Base-by-base conservation (phyloP, 1,140 invertebrate genomes). In the Drosophila sp. region DNA sequence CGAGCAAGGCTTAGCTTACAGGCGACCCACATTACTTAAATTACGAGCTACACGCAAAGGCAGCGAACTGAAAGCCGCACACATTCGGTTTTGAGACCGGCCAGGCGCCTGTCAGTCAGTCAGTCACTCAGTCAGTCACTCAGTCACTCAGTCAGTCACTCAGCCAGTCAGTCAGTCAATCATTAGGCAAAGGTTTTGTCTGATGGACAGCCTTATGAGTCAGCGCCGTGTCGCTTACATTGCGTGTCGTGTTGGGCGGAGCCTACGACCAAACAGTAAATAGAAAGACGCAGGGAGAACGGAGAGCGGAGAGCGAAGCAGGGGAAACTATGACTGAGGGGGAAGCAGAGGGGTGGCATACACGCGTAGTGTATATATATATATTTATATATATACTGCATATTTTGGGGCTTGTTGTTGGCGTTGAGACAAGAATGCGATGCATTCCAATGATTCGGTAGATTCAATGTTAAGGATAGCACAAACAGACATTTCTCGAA, bases 11-110 rank as follows among this genome's bases (percentile, higher is more conserved):
- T 43, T 62, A 62, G 48, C 53, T 59, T 67, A 65, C 65, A 50
- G 56, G 71, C 77, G 84, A 89, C 84, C 83, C 84, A 89, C 66
- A 80, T 89, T 76, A 75, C 80, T 82, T 90, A 89, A 89, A 79
- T 89, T 89, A 77, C 72, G 54, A 84, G 72, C 81, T 89, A 81
- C 86, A 90, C 86, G 86, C 86, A 89, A 89, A 76, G 69, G 76
- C 80, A 65, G 45, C 57, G 29, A 77, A 73, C 63, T 81, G 58
- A 82, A 76, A 82, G 71, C 65, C 78, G 63, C 78, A 78, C 63
- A 74, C 73, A 64, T 72, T 80, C 29, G 78, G 63, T 34, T 73
- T 67, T 45, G 76, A 75, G 56, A 75, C 36, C 66, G 21, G 18
- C 56, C 73, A 72, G 46, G 54, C 57, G 63, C 48, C 65, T 69